Evolutionary conservation across 2,797 vertebrate species (phyloP).

Genomic region (Morus bassanus): DNA sequence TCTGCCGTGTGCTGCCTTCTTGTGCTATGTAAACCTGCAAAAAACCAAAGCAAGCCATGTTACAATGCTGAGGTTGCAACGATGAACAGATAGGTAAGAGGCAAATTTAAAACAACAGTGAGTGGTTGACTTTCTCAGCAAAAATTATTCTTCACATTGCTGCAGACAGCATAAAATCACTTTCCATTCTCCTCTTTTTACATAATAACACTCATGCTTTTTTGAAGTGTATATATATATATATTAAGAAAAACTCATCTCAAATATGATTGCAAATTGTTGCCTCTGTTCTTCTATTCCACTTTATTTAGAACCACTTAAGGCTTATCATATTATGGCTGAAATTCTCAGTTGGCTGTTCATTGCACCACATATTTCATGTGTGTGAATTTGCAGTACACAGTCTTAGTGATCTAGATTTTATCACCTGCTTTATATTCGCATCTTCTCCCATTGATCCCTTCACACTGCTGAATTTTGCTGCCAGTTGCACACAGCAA

Average conservation of each 20-base stretch:
- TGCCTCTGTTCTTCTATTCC: background rate
- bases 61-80: background rate
- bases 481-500: background rate
- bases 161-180: background rate
- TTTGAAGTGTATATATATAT: background rate
- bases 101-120: background rate
- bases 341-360: background rate
- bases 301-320: slow-evolving; percentile 2
- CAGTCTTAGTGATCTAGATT: background rate
- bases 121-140: accelerated
- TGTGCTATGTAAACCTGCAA: background rate
- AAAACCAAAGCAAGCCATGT: background rate
- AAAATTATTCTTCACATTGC: background rate
- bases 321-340: background rate
- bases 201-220: background rate
- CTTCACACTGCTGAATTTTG: background rate
- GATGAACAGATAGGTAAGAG: background rate
- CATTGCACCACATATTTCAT: background rate
- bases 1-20: background rate
- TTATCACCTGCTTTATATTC: background rate
- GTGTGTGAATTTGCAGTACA: background rate
- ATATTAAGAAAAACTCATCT: background rate
- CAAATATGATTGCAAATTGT: background rate
- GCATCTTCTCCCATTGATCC: background rate
- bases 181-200: background rate